Percentiles rank a stretch among this genome's conserved stretches.
Conservation (phyloP, 2,797 vertebrate species). For the Melanotaenia boesemani region DNA sequence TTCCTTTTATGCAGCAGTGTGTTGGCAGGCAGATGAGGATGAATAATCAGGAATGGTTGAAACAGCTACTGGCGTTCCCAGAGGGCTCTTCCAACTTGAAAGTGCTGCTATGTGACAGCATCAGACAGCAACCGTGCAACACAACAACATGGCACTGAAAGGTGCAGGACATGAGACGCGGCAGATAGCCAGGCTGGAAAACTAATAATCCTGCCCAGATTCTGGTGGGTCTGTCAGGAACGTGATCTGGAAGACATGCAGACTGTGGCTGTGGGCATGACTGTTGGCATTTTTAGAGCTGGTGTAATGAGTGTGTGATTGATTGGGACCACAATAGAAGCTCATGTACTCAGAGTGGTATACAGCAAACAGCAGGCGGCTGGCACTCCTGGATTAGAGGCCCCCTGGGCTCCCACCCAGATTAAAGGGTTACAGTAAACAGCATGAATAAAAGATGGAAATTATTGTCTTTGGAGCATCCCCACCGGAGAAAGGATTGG, state of each 20-base stretch:
- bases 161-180: conserved; percentile 63
- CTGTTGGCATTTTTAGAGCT: conserved; percentile 80
- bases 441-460: conserved; percentile 86
- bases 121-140: conserved; percentile 53
- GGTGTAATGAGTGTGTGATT: conserved; percentile 83
- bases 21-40: conserved; percentile 52
- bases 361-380: conserved; percentile 63
- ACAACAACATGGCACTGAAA: conserved; percentile 51
- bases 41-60: conserved; percentile 61
- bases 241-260: conserved; percentile 50
- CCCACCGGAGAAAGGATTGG: conserved; percentile 58
- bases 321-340: conserved; percentile 83
- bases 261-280: conserved; percentile 51
- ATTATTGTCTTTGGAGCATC: conserved; percentile 82
- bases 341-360: conserved; percentile 73
- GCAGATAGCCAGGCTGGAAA: conserved; percentile 75
- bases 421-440: conserved; percentile 88
- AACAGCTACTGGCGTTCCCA: conserved; percentile 42
- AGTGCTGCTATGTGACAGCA: conserved; percentile 54
- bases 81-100: conserved; percentile 33
- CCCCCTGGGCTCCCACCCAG: conserved; percentile 85
- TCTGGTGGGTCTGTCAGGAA: conserved; percentile 52
- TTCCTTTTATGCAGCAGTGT: conserved; percentile 35
- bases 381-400: conserved; percentile 81
- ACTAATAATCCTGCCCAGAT: conserved; percentile 47